Base-by-base conservation (phyloP, 2,888 invertebrate genomes). In the Thumatha senex region DNA sequence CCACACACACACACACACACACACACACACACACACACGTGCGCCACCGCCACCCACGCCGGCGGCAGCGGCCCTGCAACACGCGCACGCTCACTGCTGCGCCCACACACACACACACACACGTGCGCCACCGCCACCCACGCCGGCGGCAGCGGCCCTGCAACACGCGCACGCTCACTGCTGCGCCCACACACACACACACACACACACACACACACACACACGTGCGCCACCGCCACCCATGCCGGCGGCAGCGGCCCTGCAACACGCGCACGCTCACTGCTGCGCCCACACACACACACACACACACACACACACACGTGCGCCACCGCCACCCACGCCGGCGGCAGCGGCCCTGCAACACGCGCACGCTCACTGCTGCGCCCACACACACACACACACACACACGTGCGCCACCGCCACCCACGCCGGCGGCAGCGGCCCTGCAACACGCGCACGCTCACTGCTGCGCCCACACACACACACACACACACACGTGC, bases 161-260 rank as follows among this genome's bases (percentile, higher is more conserved):
- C 43, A 7, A 35, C 1, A 8, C 29, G 18, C 7, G 12, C 29
- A 36, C 36, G 7, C 7, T 2, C 13, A 13, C 5, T 36, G 13
- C 36, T 24, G n/a, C n/a, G n/a, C n/a, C 18, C 18, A 24, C 18
- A 24, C 18, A 4, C 18, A n/a, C n/a, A n/a, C n/a, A n/a, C n/a
- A n/a, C n/a, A n/a, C n/a, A n/a, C n/a, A n/a, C n/a, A n/a, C n/a
- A n/a, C n/a, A n/a, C n/a, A n/a, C n/a, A n/a, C n/a, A n/a, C n/a
- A n/a, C n/a, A n/a, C 95, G 74, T 94, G 94, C 78, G 95, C 94
- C 61, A 97, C 96, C 35, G 94, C 93, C 86, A 98, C 92, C 82
- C 95, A 94, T 45, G 92, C 91, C 7, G 98, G 95, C 35, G 97
- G 95, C 86, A 96, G 94, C 40, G 98, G 98, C 75, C 96, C 96